Base-by-base conservation (phyloP, 2,888 invertebrate genomes). In the Chamaedrilus cognettii region DNA sequence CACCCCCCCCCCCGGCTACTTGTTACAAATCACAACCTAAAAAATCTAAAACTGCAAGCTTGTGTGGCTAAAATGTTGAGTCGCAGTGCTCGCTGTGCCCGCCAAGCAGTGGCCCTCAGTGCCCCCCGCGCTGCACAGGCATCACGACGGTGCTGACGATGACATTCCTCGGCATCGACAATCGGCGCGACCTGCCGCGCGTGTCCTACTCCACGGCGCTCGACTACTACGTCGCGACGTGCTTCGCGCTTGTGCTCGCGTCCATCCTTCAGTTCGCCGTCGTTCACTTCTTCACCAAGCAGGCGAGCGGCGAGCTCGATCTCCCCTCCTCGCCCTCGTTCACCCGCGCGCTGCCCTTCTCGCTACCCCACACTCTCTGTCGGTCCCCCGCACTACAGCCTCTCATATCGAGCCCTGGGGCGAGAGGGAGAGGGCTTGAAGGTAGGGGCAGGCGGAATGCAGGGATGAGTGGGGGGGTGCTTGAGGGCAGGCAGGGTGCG, bases 201-300 rank as follows among this genome's bases (percentile, higher is more conserved):
- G 92, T 93, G 64, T 89, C 92, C 60, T 93, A 93, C 83, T 91
- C 91, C 2, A 93, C 93, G n/a, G 92, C 92, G 1, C 84, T 93
- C 72, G 93, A 93, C 80, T 91, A 90, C 78, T 93, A 92, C 81
- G 91, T 93, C 2, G 91, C 91, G 78, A 86, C 91, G 30, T 91
- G 91, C 26, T 92, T 92, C 79, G 89, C 88, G 2, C 77, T 77
- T 66, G 72, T 79, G 3, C 93, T 96, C 77, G 94, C 94, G 0
- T 56, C 95, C 0, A 87, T 96, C 1, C 85, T 96, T 28, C 94
- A 96, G 83, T 96, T 96, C 78, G 95, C 96, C n/a, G 93, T 93
- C 0, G 96, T 96, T 0, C 96, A 96, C 85, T 96, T 94, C 83
- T 94, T 94, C 80, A 96, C 96, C n/a, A 92, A 68, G n/a, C 65